These are phyloP conservation scores for Fragum whitleyi DNA, from an alignment of 2,888 invertebrate genomes.

Conservation along the genomic window DNA sequence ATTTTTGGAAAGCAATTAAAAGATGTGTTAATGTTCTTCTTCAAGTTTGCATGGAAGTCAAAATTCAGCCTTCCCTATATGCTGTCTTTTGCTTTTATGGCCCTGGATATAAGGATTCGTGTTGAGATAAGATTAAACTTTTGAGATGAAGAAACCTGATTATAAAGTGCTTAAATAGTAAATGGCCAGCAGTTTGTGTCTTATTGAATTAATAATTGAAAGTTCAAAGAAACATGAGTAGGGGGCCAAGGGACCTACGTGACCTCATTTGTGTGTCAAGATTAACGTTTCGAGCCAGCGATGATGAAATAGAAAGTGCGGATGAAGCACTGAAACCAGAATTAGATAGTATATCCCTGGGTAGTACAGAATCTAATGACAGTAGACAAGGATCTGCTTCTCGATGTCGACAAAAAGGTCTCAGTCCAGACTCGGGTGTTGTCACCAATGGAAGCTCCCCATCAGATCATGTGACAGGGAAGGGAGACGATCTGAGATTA, in stretches of 20 bases:
- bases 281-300: slow-evolving; percentile 80
- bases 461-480: slow-evolving; percentile 48
- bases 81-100: slow-evolving; percentile 71
- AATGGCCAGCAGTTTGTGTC: no score
- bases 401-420: slow-evolving; percentile 30
- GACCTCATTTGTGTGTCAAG: slow-evolving; percentile 84
- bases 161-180: no score
- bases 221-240: slow-evolving; percentile 77
- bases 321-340: slow-evolving; percentile 70
- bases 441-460: slow-evolving; percentile 78
- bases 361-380: slow-evolving; percentile 70
- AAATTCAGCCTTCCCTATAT: slow-evolving; percentile 89
- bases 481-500: slow-evolving; percentile 44
- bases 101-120: slow-evolving; percentile 72
- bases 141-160: slow-evolving; percentile 27
- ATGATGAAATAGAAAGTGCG: slow-evolving; percentile 79
- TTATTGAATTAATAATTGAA: background rate
- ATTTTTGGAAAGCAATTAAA: slow-evolving; percentile 7
- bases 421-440: slow-evolving; percentile 80
- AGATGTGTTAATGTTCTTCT: slow-evolving; percentile 87
- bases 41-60: slow-evolving; percentile 90
- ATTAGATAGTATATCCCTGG: slow-evolving; percentile 69
- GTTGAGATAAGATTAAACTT: slow-evolving; percentile 64
- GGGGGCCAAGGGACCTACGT: slow-evolving; percentile 83
- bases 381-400: slow-evolving; percentile 62